Evolutionary conservation across 2,888 invertebrate species (phyloP), one percentile per base, ranked within the genome.

Genomic region (Anthrax anthrax): DNA sequence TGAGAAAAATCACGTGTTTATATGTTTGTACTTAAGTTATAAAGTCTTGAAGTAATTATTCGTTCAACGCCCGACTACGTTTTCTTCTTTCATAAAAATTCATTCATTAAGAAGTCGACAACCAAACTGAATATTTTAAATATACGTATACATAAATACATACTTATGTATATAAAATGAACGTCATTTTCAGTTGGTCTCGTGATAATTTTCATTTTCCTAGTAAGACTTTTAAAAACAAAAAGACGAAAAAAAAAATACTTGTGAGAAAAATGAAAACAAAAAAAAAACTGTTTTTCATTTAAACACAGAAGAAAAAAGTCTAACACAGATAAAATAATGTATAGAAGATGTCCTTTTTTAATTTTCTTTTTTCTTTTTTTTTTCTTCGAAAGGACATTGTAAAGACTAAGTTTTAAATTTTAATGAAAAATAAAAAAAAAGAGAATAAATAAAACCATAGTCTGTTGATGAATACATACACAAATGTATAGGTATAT

Each of bases 161-260:
- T 23, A 23, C 8, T 23, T 23, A 23, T 23, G 23, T 23, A 23
- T 23, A 23, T 23, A 23, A 6, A 23, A 23, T 23, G 23, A 23
- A 8, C 23, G 23, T 32, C 12, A 12, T 32, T 32, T 12, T 32
- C 13, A 32, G 29, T 12, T 19, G 39, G 39, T 32, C 39, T 42
- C 16, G 46, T 19, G 46, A 39, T 46, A 46, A 46, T 46, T 42
- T 46, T 46, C 42, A 42, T 46, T 46, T 46, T 46, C 39, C 42
- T 46, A 42, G 46, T 37, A 45, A 34, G 42, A 44, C 34, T n/a
- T n/a, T n/a, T n/a, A n/a, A 50, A 43, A 44, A 49, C 23, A 38
- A 43, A 37, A 43, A 43, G 17, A 38, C n/a, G 38, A 32, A 32
- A 1, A 32, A 32, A 12, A 1, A 32, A 32, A 32, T 32, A 8